Base-by-base conservation (phyloP, 2,113 vertebrate genomes). In the Oryzias celebensis region DNA sequence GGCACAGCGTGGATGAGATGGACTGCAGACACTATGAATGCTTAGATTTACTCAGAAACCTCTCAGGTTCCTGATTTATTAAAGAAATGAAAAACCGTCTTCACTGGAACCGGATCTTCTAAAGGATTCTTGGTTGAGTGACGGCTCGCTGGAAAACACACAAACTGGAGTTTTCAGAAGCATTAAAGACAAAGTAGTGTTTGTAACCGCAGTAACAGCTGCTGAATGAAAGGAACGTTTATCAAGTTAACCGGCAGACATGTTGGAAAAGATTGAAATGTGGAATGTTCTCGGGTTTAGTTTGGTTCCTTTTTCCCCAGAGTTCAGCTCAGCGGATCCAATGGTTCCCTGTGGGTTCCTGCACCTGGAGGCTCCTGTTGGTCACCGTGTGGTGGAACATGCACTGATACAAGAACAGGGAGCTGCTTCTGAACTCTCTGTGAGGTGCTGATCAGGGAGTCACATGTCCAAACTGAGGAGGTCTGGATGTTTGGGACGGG, bases 361-460 rank as follows among this genome's bases (percentile, higher is more conserved):
- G 26, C 58, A 57, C 66, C 3, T 26, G 45, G 48, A 14, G 22
- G 55, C 49, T 71, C 55, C 56, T 31, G 61, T 41, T 55, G 53
- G 56, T 59, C 61, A 17, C 13, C 58, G 23, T 4, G 20, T 65
- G 58, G 60, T 31, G 54, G 64, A 45, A 43, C 24, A 52, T 52
- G 67, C 36, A 45, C n/a, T 18, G 42, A 54, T 42, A 43, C 26
- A 48, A 36, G 54, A 31, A 48, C 46, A 58, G 20, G 68, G 36
- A 51, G 23, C 80, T 64, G 80, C 58, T 77, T 85, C 83, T 81
- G 63, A 76, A 79, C 75, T 63, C 74, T 81, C 80, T 66, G 10
- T 22, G 14, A 44, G 75, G 55, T 79, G 78, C 61, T 5, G 16
- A 7, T 23, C 23, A 36, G 36, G 36, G 36, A 36, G 36, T 13